These are phyloP conservation scores for Ceyx margarethae DNA, from an alignment of 2,113 vertebrate genomes.

Conservation along the genomic window DNA sequence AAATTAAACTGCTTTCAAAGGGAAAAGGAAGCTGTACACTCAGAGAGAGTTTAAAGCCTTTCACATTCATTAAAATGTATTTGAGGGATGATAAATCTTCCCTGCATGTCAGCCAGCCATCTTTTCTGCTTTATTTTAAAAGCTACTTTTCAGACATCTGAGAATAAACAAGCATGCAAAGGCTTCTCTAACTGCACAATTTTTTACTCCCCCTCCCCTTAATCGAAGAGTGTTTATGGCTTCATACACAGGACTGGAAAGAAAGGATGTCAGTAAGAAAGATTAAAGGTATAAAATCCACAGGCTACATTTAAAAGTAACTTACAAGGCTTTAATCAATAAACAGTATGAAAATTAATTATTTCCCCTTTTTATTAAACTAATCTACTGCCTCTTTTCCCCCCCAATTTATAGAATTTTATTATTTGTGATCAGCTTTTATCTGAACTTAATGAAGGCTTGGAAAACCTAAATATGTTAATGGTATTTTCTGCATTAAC, in stretches of 20 bases:
- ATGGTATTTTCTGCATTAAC: background rate
- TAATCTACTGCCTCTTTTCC: background rate
- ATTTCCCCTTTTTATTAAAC: background rate
- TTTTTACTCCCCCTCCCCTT: background rate
- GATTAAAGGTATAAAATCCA: conserved; percentile 39
- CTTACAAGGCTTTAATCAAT: background rate
- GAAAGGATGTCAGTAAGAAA: conserved; percentile 24
- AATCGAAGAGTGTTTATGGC: conserved; percentile 59
- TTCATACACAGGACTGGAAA: conserved; percentile 35
- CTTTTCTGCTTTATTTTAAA: conserved; percentile 70
- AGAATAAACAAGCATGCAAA: conserved; percentile 33
- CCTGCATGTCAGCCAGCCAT: conserved; percentile 26
- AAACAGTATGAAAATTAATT: background rate
- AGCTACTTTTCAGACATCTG: conserved; percentile 58
- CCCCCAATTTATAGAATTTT: background rate
- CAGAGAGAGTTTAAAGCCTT: conserved; percentile 34
- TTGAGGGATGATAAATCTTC: conserved; percentile 65
- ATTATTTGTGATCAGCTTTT: background rate
- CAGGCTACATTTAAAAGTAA: background rate
- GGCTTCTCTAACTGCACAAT: conserved; percentile 1
- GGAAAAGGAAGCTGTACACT: background rate
- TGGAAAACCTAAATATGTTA: background rate
- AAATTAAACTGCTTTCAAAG: conserved; percentile 54
- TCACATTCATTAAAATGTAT: conserved; percentile 67
- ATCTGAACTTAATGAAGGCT: background rate